A percentile compares a stretch with the other conserved stretches of the same genome.
These are phyloP conservation scores for Solenopsis invicta DNA, from an alignment of 1,140 invertebrate species.

Conservation along the genomic window DNA sequence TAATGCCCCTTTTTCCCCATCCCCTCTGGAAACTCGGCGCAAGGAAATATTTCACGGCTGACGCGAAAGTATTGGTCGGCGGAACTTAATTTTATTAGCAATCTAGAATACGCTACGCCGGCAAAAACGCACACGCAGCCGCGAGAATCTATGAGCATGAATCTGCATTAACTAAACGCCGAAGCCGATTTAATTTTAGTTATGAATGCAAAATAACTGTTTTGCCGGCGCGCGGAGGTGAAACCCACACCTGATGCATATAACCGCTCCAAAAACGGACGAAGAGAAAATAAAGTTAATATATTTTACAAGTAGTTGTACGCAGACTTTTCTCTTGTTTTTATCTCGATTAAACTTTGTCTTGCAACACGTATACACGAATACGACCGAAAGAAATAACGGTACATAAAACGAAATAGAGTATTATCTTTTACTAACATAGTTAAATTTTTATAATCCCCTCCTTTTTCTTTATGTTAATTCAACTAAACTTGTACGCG, in stretches of 20 bases:
- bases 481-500: not conserved
- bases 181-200: constrained; percentile 60
- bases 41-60: constrained; percentile 71
- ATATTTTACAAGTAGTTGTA: constrained; percentile 8
- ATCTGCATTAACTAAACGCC: constrained; percentile 67
- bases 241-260: constrained; percentile 3
- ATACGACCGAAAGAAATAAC: not conserved
- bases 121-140: constrained; percentile 51
- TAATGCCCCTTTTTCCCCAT: constrained; percentile 62
- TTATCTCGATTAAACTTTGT: not conserved
- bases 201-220: constrained; percentile 53
- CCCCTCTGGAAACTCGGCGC: constrained; percentile 33
- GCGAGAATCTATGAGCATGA: constrained; percentile 36
- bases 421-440: not conserved
- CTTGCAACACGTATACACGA: not conserved
- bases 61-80: constrained; percentile 66
- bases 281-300: not conserved
- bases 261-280: not conserved
- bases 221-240: constrained; percentile 9
- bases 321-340: not conserved
- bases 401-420: not conserved
- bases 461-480: not conserved
- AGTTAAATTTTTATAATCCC: constrained; percentile 7
- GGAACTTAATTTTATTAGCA: constrained; percentile 73
- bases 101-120: constrained; percentile 66